Conservation (phyloP, 2,888 invertebrate species). For the Rotaria socialis region DNA sequence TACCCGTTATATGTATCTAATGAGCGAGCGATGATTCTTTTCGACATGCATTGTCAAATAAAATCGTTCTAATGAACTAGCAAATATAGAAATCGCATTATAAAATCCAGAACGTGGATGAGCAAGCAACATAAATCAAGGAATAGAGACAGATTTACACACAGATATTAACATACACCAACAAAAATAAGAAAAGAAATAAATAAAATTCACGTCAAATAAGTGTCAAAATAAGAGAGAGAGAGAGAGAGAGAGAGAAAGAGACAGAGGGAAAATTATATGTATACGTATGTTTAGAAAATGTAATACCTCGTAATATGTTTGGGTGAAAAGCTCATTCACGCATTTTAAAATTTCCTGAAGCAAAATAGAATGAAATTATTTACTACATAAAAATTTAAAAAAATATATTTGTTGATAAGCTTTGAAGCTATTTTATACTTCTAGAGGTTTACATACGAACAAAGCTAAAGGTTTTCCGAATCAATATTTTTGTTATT, state of each 20-base stretch:
- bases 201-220: neutral
- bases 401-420: neutral
- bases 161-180: neutral
- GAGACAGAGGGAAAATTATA: neutral
- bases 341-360: conserved; percentile 37
- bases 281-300: neutral
- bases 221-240: neutral
- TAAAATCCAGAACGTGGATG: neutral
- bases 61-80: neutral
- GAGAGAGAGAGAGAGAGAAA: neutral
- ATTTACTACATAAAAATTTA: neutral
- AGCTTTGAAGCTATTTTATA: neutral
- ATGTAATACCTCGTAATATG: conserved; percentile 24
- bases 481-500: neutral
- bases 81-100: neutral
- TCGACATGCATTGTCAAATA: neutral
- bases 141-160: neutral
- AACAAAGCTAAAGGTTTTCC: neutral
- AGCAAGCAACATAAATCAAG: neutral
- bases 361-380: conserved; percentile 20
- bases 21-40: neutral
- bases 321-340: conserved; percentile 35
- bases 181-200: neutral
- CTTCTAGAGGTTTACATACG: neutral
- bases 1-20: no score